Base-by-base conservation (phyloP, 2,888 invertebrate species). In the Coenonympha glycerion region DNA sequence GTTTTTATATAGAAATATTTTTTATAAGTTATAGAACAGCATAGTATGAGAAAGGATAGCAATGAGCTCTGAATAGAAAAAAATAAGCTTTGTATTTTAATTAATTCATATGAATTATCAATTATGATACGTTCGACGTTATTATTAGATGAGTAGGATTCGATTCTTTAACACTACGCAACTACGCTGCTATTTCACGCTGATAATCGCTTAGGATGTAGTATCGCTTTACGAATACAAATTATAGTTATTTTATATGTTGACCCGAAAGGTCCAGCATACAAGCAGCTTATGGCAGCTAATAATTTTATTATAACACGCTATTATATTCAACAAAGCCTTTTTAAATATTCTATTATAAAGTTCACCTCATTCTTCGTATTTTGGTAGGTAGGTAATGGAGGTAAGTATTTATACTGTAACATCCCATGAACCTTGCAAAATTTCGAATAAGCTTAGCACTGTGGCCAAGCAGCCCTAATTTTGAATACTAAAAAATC, bases 121-220 rank as follows among this genome's bases (percentile, higher is more conserved):
- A n/a, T n/a, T n/a, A n/a, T n/a, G n/a, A n/a, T n/a, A n/a, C n/a
- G n/a, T n/a, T n/a, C n/a, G n/a, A n/a, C n/a, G n/a, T n/a, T n/a
- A n/a, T 33, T 45, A 45, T 33, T 33, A 34, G 5, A 18, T 37
- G 18, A 28, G 8, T 30, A 22, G 26, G 6, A 24, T 34, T n/a
- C 11, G 18, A 33, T 40, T 30, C 26, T 37, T 34, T 34, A 36
- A 48, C 45, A 47, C 51, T 31, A 37, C 26, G 47, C 33, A 47
- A 49, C 30, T 42, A 42, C 3, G 28, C 48, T 47, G 56, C 49
- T 55, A 53, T 42, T 15, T 53, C 49, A 55, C 45, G 53, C 48
- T 54, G 45, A 37, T 49, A 33, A 28, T 45, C 21, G 49, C 47
- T 22, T 51, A 48, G 19, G 34, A 44, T 19, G 40, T 55, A 55